Conservation (phyloP, 2,113 vertebrate genomes). For the Clarias magur region DNA sequence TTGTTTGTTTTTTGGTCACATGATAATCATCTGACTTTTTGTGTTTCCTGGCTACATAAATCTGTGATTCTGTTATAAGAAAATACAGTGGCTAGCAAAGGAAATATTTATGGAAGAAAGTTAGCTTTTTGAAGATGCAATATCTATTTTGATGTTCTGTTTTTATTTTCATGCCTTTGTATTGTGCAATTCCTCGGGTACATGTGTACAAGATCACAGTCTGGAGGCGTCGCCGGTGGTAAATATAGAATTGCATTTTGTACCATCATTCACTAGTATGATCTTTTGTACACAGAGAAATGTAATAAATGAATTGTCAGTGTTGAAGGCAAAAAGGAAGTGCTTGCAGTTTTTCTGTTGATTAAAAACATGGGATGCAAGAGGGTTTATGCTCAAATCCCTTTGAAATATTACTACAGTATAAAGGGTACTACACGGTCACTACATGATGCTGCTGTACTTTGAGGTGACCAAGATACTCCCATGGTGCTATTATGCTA, state of each 20-base stretch:
- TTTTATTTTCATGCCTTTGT: constrained; percentile 71
- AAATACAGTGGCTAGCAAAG: constrained; percentile 66
- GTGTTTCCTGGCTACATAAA: constrained; percentile 63
- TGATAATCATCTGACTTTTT: constrained; percentile 52
- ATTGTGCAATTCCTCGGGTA: constrained; percentile 74
- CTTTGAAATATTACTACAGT: neutral
- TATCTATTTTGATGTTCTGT: constrained; percentile 71
- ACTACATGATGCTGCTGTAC: neutral
- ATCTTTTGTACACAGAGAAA: constrained; percentile 54
- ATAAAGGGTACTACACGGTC: neutral
- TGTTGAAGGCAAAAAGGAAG: constrained; percentile 40
- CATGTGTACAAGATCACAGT: constrained; percentile 59
- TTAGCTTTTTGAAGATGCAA: constrained; percentile 71
- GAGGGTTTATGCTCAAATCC: neutral
- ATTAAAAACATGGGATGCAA: neutral
- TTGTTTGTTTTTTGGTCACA: constrained; percentile 44
- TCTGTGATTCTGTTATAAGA: constrained; percentile 74
- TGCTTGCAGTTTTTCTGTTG: constrained; percentile 28
- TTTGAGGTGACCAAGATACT: neutral
- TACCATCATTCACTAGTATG: constrained; percentile 52
- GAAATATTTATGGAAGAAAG: constrained; percentile 74
- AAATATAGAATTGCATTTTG: constrained; percentile 64
- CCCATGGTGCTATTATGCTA: neutral
- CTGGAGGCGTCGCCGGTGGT: constrained; percentile 61
- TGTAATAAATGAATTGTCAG: constrained; percentile 55